Conservation (phyloP, 2,113 vertebrate genomes). For the Tonatia bakeri region DNA sequence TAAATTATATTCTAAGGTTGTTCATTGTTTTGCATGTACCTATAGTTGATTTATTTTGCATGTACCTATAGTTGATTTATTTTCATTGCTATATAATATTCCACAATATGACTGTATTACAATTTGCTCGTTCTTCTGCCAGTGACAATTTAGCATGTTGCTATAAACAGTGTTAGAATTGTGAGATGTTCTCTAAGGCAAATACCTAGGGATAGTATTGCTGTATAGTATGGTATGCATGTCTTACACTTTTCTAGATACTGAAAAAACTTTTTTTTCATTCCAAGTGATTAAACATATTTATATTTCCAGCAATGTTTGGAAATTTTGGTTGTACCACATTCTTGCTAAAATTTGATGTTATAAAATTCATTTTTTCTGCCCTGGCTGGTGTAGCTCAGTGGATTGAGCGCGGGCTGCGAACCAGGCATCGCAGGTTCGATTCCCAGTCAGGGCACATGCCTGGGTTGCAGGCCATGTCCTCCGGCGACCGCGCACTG, state of each 20-base stretch:
- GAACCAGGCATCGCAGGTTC: too few relatives aligned
- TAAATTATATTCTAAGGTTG: background rate
- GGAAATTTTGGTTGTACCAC: background rate
- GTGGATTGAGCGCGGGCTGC: too few relatives aligned
- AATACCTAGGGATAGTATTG: slow-evolving; percentile 2
- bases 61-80: background rate
- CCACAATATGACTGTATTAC: background rate
- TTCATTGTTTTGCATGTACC: background rate
- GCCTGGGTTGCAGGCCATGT: too few relatives aligned
- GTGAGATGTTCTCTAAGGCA: background rate
- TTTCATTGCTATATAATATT: background rate
- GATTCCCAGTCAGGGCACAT: too few relatives aligned
- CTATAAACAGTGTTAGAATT: background rate
- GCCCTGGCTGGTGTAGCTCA: too few relatives aligned
- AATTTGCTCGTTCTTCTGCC: background rate
- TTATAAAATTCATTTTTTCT: background rate
- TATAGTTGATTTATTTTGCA: background rate
- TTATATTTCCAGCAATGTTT: background rate
- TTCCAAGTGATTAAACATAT: background rate
- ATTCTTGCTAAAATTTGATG: background rate
- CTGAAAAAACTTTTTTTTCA: background rate
- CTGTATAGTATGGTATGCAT: background rate
- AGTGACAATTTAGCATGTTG: slow-evolving; percentile 1
- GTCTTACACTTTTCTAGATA: background rate
- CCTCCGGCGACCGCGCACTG: too few relatives aligned